phyloP scores from a whole-genome alignment of 2,888 invertebrate species.

The Metopia argyrocephala region DNA sequence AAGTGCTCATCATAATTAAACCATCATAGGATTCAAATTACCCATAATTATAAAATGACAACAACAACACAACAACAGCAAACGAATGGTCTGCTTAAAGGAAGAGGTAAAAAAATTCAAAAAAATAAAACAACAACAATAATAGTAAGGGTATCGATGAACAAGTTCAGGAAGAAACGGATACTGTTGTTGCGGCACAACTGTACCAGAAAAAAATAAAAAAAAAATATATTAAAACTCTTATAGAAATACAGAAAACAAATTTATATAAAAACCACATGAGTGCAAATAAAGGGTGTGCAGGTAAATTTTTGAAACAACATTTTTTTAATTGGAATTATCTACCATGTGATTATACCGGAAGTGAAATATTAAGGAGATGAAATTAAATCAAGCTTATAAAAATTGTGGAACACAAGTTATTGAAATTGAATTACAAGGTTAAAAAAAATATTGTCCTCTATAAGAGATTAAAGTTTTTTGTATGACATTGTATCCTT shows the following conservation, averaged over 20 bases:
- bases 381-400: too few species aligned
- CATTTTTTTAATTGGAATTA: background rate
- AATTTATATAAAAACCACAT: background rate
- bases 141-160: background rate
- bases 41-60: slow-evolving; percentile 12
- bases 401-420: too few species aligned
- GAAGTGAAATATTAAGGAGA: too few species aligned
- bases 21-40: slow-evolving; percentile 56
- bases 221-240: background rate
- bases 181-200: slow-evolving; percentile 25
- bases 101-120: too few species aligned
- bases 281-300: background rate
- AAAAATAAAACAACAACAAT: background rate
- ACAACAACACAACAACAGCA: background rate
- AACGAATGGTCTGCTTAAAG: too few species aligned
- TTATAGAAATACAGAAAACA: background rate
- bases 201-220: slow-evolving; percentile 22
- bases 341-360: too few species aligned
- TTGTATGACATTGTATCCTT: too few species aligned
- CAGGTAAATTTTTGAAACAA: background rate
- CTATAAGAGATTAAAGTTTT: too few species aligned
- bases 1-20: slow-evolving; percentile 39
- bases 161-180: slow-evolving; percentile 53
- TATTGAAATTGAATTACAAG: too few species aligned
- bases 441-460: too few species aligned